These are phyloP conservation scores for Mohoua ochrocephala DNA, from an alignment of 2,113 vertebrate species.

Conservation along the genomic window DNA sequence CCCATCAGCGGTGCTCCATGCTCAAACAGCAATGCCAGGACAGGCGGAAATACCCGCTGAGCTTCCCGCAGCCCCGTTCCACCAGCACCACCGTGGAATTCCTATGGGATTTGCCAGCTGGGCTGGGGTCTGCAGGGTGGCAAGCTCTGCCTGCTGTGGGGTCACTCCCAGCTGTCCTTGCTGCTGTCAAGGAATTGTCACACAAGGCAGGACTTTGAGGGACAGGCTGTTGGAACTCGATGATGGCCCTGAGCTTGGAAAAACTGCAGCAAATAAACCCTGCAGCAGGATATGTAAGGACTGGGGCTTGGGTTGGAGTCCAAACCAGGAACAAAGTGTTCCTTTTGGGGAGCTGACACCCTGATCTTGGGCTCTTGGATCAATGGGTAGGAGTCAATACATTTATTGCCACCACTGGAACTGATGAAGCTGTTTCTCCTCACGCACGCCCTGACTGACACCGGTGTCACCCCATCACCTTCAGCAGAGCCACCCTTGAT, in stretches of 20 bases:
- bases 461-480: fast-evolving
- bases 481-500: background rate
- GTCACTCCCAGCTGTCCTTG: background rate
- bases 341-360: background rate
- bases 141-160: background rate
- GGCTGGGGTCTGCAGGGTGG: background rate
- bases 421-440: background rate
- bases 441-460: too few relatives aligned
- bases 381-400: background rate
- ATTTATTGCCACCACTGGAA: background rate
- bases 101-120: background rate
- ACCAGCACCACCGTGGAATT: background rate
- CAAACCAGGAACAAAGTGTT: background rate
- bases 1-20: background rate
- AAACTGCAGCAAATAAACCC: background rate
- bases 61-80: background rate
- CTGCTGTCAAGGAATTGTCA: background rate
- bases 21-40: background rate
- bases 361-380: background rate
- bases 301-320: background rate
- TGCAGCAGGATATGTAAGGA: background rate
- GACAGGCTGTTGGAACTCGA: background rate
- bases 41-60: background rate
- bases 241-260: background rate
- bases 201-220: background rate